Evolutionary conservation across 2,888 invertebrate species (phyloP).

Genomic region (Panorpa germanica): DNA sequence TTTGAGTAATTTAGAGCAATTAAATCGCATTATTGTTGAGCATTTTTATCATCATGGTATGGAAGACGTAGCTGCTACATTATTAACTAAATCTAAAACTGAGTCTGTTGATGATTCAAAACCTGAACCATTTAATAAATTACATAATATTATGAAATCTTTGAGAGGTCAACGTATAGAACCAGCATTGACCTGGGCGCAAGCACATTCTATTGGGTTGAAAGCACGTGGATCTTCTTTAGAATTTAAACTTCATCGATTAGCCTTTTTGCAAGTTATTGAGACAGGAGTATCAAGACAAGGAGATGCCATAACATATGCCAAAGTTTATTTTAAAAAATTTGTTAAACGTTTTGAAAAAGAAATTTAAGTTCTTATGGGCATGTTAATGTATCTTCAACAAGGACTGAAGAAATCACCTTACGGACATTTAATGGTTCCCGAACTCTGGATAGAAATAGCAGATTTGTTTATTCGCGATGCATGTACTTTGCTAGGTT

Average conservation of each 20-base stretch:
- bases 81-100: too few relatives aligned
- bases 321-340: conserved; percentile 63
- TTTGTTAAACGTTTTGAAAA: conserved; percentile 60
- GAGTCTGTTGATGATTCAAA: too few relatives aligned
- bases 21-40: conserved; percentile 85
- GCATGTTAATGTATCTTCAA: conserved; percentile 59
- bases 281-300: conserved; percentile 40
- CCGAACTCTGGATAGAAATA: conserved; percentile 57
- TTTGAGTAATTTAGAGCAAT: conserved; percentile 36
- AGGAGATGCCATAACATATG: conserved; percentile 71
- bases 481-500: conserved; percentile 76
- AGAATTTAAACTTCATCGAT: conserved; percentile 65
- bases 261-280: conserved; percentile 59
- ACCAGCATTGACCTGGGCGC: conserved; percentile 79
- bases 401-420: conserved; percentile 65
- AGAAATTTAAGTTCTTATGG: conserved; percentile 76
- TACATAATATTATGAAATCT: conserved; percentile 77
- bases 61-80: conserved; percentile 76
- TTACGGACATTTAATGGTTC: conserved; percentile 53
- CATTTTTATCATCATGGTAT: conserved; percentile 91
- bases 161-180: conserved; percentile 62
- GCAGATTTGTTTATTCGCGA: conserved; percentile 83
- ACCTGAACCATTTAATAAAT: conserved; percentile 53
- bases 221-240: conserved; percentile 46
- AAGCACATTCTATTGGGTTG: conserved; percentile 51